Conservation (phyloP, 2,113 vertebrate genomes). For the Pangasianodon hypophthalmus region DNA sequence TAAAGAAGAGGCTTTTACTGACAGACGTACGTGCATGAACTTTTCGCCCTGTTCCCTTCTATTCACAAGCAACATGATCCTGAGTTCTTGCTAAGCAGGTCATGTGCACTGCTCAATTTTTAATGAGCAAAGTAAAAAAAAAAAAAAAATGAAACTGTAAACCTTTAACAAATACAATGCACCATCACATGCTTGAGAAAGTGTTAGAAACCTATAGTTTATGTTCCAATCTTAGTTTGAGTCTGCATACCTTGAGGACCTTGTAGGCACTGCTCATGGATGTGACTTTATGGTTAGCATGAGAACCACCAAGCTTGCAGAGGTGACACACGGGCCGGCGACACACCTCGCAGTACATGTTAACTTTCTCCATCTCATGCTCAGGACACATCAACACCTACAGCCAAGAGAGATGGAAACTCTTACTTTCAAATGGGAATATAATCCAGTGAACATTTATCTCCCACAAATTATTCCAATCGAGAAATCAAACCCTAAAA, state of each 20-base stretch:
- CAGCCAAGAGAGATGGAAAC: neutral
- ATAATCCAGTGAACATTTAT: neutral
- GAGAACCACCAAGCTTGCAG: conserved; percentile 90
- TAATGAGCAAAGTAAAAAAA: conserved; percentile 42
- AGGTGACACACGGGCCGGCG: conserved; percentile 94
- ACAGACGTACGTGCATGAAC: neutral
- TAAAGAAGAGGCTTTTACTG: conserved; percentile 1
- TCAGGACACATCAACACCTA: conserved; percentile 98
- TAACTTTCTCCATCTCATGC: conserved; percentile 96
- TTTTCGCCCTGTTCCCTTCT: neutral
- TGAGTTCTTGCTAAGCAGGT: conserved; percentile 23
- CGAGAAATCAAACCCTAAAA: neutral
- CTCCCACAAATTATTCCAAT: neutral
- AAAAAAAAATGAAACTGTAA: conserved; percentile 26
- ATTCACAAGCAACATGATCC: conserved; percentile 30
- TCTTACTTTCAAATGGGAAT: neutral
- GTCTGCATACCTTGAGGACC: conserved; percentile 87
- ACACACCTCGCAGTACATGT: conserved; percentile 98
- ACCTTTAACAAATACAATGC: neutral
- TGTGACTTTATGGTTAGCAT: conserved; percentile 93
- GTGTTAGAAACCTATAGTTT: neutral
- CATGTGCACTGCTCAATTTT: conserved; percentile 58
- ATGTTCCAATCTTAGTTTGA: too few relatives aligned
- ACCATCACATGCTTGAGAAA: neutral
- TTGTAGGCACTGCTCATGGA: conserved; percentile 96